phyloP scores from a whole-genome alignment of 2,888 invertebrate genomes.

The Scrobipalpa costella region DNA sequence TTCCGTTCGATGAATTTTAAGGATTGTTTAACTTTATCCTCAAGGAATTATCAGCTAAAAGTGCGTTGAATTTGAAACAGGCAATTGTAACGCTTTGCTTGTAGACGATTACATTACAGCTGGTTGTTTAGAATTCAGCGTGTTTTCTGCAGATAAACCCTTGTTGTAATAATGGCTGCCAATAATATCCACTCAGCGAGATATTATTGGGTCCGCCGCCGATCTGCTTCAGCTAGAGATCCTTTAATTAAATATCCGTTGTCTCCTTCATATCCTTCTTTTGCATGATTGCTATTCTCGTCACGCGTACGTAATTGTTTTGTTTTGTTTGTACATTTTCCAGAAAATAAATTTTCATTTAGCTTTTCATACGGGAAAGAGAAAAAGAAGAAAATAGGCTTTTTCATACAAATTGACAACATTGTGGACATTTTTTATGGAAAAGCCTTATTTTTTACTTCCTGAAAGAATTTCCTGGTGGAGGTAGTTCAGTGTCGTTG shows the following conservation, averaged over 20 bases:
- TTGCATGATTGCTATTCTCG: neutral
- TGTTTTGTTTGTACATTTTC: constrained; percentile 2
- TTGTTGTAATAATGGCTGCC: constrained; percentile 53
- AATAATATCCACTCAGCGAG: constrained; percentile 50
- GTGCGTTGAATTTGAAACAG: neutral
- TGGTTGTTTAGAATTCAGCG: constrained; percentile 52
- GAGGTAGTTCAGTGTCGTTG: no score
- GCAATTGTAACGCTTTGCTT: neutral
- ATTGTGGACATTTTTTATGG: no score
- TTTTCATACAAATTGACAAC: no score
- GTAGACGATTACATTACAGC: neutral
- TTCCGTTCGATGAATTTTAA: constrained; percentile 5
- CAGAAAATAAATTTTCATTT: neutral
- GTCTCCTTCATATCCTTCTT: constrained; percentile 42
- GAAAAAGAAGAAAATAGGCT: no score
- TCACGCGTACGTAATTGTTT: neutral
- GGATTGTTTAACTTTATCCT: constrained; percentile 6
- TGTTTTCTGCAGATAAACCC: constrained; percentile 49
- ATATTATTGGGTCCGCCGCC: constrained; percentile 46
- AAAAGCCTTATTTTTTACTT: no score
- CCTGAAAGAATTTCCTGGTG: no score
- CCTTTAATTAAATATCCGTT: constrained; percentile 56
- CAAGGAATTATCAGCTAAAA: neutral
- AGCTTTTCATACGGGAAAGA: no score
- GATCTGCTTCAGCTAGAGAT: constrained; percentile 32